phyloP scores from a whole-genome alignment of 2,888 invertebrate species.

The Polyommatus icarus region DNA sequence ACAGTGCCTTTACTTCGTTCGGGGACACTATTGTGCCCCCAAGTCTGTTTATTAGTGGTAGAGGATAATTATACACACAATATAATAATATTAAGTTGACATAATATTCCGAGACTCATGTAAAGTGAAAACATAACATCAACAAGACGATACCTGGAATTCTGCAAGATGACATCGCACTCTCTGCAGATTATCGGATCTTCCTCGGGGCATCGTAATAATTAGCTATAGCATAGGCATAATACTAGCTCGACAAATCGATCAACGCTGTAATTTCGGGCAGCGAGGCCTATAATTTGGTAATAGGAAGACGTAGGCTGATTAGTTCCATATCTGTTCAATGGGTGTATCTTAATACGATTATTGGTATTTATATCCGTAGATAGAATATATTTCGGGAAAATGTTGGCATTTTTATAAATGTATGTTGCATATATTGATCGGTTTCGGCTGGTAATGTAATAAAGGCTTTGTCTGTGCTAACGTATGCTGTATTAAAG shows the following conservation, averaged over 20 bases:
- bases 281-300: slow-evolving; percentile 35
- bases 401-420: background rate
- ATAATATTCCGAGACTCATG: too few species aligned
- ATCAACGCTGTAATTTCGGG: slow-evolving; percentile 25
- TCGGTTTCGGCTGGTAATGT: background rate
- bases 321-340: slow-evolving; percentile 38
- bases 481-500: too few species aligned
- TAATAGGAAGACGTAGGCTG: slow-evolving; percentile 35
- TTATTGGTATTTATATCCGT: too few species aligned
- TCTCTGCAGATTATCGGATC: slow-evolving; percentile 2
- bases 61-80: too few species aligned
- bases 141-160: background rate
- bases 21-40: too few species aligned
- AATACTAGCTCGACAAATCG: slow-evolving; percentile 23
- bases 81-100: too few species aligned
- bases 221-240: slow-evolving; percentile 6
- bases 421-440: background rate
- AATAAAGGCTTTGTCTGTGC: too few species aligned
- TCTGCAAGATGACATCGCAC: background rate
- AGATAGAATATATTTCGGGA: background rate
- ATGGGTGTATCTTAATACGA: slow-evolving; percentile 37
- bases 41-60: too few species aligned
- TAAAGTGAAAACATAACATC: too few species aligned
- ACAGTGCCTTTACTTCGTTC: too few species aligned
- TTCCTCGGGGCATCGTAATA: slow-evolving; percentile 4